Evolutionary conservation across 2,797 vertebrate genomes (phyloP).

Genomic region (Pelochelys cantorii): DNA sequence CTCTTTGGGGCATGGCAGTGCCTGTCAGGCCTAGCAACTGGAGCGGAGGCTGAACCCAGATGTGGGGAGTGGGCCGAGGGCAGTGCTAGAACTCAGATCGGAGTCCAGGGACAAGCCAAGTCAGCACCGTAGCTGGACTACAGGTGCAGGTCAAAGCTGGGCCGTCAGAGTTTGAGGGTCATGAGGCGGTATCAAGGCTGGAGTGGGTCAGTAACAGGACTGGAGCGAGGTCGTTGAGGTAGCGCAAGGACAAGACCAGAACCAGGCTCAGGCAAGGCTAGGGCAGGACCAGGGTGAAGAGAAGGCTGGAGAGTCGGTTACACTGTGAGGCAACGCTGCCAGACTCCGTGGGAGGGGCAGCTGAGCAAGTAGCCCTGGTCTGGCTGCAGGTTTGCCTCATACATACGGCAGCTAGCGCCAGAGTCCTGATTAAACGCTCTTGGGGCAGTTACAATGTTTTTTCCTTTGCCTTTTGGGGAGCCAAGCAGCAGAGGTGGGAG

Average conservation of each 20-base stretch:
- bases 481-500: neutral
- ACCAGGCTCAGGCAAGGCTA: neutral
- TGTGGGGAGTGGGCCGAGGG: neutral
- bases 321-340: neutral
- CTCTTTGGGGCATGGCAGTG: neutral
- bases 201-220: neutral
- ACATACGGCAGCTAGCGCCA: rapidly evolving
- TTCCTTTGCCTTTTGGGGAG: neutral
- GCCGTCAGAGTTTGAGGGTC: neutral
- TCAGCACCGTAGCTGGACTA: neutral
- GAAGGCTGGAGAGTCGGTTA: neutral
- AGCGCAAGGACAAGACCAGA: neutral
- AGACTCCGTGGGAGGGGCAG: neutral
- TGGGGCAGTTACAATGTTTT: neutral
- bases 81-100: neutral
- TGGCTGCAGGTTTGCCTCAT: neutral
- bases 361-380: neutral
- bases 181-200: neutral
- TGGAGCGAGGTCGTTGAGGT: too few relatives aligned
- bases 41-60: neutral
- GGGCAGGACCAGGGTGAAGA: neutral
- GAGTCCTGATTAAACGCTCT: neutral
- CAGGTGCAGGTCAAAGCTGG: neutral
- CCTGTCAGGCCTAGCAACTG: neutral
- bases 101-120: neutral